Percentiles rank a stretch among this genome's conserved stretches.
Conservation (phyloP, 2,888 invertebrate species). For the Melanophora roralis region DNA sequence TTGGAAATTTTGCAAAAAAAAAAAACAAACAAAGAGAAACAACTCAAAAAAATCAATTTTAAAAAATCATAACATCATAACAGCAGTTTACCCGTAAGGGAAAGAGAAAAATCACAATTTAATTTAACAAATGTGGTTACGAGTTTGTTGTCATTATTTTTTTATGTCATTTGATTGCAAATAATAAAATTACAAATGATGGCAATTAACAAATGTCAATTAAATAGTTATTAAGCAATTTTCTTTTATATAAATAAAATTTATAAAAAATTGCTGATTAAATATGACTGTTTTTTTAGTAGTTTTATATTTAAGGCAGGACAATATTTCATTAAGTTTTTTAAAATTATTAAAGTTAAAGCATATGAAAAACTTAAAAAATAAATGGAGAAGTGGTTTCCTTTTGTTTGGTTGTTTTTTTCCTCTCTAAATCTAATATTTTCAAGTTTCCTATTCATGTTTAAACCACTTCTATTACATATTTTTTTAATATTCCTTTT, state of each 20-base stretch:
- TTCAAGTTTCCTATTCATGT: neutral
- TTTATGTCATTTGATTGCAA: neutral
- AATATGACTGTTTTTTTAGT: neutral
- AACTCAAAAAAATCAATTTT: neutral
- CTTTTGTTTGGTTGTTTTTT: neutral
- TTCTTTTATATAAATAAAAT: neutral
- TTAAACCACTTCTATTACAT: neutral
- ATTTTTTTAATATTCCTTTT: neutral
- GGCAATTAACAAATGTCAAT: conserved; percentile 60
- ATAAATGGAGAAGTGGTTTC: no score
- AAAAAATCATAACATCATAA: conserved; percentile 1
- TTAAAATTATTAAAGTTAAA: neutral
- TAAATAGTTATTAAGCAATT: conserved; percentile 50
- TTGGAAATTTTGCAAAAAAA: conserved; percentile 16
- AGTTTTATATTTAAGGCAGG: no score
- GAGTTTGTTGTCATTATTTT: conserved; percentile 20
- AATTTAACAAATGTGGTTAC: conserved; percentile 58
- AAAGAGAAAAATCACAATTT: conserved; percentile 35
- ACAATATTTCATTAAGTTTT: neutral
- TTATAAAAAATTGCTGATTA: conserved; percentile 3
- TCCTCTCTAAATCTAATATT: neutral
- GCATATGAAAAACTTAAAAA: no score
- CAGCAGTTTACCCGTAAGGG: neutral
- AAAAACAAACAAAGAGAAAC: neutral
- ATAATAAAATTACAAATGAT: neutral